These are phyloP conservation scores for Solen grandis DNA, from an alignment of 1,140 invertebrate species.

Conservation along the genomic window DNA sequence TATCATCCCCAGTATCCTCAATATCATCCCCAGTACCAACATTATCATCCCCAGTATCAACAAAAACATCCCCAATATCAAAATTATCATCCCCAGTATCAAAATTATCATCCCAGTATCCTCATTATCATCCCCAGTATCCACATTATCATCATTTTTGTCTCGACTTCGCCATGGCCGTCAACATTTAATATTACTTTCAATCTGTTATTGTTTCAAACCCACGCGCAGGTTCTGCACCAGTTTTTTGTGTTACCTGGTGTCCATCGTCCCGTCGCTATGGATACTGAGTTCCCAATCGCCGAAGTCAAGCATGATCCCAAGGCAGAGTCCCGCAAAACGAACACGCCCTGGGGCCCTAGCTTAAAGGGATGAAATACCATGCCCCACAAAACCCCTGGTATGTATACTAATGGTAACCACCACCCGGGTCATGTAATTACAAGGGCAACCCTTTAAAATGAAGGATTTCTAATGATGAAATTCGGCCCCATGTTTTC, in stretches of 20 bases:
- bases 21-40: too few species aligned
- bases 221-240: constrained; percentile 28
- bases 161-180: background rate
- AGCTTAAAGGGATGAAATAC: too few species aligned
- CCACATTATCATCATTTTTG: too few species aligned
- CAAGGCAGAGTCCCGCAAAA: background rate
- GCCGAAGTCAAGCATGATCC: background rate
- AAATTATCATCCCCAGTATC: too few species aligned
- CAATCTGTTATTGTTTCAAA: background rate
- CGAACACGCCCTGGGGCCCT: background rate
- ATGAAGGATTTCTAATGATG: background rate
- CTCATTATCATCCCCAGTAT: too few species aligned
- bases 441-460: background rate
- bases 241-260: constrained; percentile 19
- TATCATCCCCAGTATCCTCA: too few species aligned
- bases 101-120: too few species aligned
- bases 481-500: too few species aligned
- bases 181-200: background rate
- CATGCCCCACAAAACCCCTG: background rate
- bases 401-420: background rate
- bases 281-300: constrained; percentile 23
- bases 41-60: too few species aligned
- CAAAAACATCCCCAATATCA: too few species aligned
- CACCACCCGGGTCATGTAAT: background rate
- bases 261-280: constrained; percentile 18